Percentiles rank a stretch among this genome's conserved stretches.
Evolutionary conservation across 1,140 invertebrate genomes (phyloP).

Genomic region (Heliconius congener): DNA sequence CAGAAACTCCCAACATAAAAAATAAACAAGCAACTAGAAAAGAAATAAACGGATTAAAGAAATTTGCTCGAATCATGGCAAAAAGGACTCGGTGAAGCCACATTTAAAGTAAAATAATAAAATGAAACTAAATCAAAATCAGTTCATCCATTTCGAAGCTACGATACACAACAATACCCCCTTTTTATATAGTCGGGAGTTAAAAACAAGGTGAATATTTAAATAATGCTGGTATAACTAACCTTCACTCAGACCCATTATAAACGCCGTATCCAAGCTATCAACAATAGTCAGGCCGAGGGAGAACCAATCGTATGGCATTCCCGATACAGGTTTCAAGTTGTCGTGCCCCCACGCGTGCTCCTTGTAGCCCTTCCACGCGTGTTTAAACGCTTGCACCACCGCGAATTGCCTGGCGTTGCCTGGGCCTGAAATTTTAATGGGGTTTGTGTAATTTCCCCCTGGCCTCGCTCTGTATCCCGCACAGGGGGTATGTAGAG

Average conservation of each 20-base stretch:
- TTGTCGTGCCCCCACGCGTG: constrained; percentile 98
- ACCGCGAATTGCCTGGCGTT: constrained; percentile 91
- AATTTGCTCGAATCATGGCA: too few relatives aligned
- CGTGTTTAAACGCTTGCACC: constrained; percentile 92
- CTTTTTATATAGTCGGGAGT: too few relatives aligned
- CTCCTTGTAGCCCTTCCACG: constrained; percentile 94
- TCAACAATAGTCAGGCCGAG: constrained; percentile 95
- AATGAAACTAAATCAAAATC: too few relatives aligned
- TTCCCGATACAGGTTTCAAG: constrained; percentile 91
- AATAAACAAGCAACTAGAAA: too few relatives aligned
- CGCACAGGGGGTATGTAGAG: too few relatives aligned
- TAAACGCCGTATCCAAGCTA: constrained; percentile 94
- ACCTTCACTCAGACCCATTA: constrained; percentile 95
- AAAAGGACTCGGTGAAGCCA: too few relatives aligned
- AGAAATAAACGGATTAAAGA: too few relatives aligned
- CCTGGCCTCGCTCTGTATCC: too few relatives aligned
- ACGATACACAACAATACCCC: too few relatives aligned
- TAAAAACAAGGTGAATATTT: neutral
- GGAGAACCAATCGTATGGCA: constrained; percentile 94
- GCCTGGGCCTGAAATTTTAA: constrained; percentile 82
- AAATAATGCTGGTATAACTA: constrained; percentile 30
- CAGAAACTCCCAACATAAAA: too few relatives aligned
- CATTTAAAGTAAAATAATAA: too few relatives aligned
- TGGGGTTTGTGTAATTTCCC: neutral
- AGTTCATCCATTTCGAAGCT: too few relatives aligned